Evolutionary conservation across 2,888 invertebrate genomes (phyloP), one percentile per base, ranked within the genome.

Genomic region (Gryllus longicercus): DNA sequence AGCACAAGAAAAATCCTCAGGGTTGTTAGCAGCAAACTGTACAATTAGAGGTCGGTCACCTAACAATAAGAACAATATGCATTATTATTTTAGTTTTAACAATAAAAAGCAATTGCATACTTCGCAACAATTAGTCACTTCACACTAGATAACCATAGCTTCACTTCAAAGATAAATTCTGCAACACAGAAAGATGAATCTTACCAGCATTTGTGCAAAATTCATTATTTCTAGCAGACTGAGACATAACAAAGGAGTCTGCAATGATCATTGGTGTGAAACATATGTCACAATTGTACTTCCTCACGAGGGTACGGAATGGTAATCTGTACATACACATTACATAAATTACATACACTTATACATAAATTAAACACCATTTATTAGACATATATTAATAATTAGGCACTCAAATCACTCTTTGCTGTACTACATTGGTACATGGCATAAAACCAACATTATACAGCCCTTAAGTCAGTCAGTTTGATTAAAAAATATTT

Each of bases 191-290:
- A 74, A 74, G 76, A 23, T 76, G 5, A 76, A n/a, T 5, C 23
- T 76, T 85, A 90, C 90, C 85, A 81, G 85, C 82, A 84, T 91
- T 92, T 2, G 95, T 95, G 11, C 92, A 90, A 86, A 96, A 96
- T 87, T 96, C 96, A 87, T 91, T 94, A 10, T 90, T 87, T 79
- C 99, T 91, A 18, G 98, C 98, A 87, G 95, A 94, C 80, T 91
- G 89, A 83, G 98, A 98, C 85, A 93, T 92, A 79, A 95, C 92
- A 88, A 98, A 98, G 2, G 97, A 96, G 87, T 97, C 95, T 0
- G 98, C 95, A 82, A 99, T 89, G 84, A 99, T 97, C 99, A 99
- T 99, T 1, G 99, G 98, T 0, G 98, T 96, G 86, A 95, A 99
- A 84, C 95, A 94, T 81, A 99, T 87, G 86, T 98, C 96, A 83